These are phyloP conservation scores for Saccostrea echinata DNA, from an alignment of 1,140 invertebrate genomes.

Conservation along the genomic window DNA sequence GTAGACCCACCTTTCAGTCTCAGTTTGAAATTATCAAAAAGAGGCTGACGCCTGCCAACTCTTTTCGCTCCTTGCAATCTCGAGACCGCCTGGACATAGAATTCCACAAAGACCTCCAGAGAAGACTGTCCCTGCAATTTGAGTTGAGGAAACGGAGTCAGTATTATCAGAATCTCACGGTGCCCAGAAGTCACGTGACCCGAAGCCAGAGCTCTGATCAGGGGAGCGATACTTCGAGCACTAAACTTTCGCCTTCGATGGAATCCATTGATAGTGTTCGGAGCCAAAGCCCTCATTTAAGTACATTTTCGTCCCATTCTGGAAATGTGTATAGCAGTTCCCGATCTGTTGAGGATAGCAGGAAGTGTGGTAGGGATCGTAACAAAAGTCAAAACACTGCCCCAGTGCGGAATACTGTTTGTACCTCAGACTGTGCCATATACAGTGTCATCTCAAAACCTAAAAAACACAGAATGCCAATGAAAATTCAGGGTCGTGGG, in stretches of 20 bases:
- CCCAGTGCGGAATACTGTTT: not conserved
- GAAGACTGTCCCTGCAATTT: not conserved
- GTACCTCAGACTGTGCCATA: slow-evolving; percentile 14
- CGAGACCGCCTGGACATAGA: not conserved
- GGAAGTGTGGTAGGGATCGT: not conserved
- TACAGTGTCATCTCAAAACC: slow-evolving; percentile 20
- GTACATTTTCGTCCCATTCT: slow-evolving; percentile 26
- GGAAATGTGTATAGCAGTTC: not conserved
- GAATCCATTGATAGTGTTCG: slow-evolving; percentile 15
- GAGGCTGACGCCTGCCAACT: slow-evolving; percentile 10
- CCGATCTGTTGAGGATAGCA: not conserved
- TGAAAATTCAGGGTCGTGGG: not conserved
- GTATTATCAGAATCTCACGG: slow-evolving; percentile 16
- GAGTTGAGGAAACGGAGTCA: not conserved
- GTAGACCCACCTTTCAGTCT: not conserved
- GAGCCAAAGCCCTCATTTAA: not conserved
- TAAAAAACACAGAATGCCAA: slow-evolving; percentile 15
- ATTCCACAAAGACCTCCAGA: not conserved
- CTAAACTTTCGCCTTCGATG: slow-evolving; percentile 25
- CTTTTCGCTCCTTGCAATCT: slow-evolving; percentile 2
- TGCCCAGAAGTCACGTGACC: not conserved
- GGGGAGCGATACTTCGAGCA: not conserved
- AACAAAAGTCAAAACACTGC: not conserved
- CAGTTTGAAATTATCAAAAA: slow-evolving; percentile 40
- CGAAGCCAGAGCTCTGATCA: not conserved